These are phyloP conservation scores for Caenorhabditis brenneri DNA, from an alignment of 1,140 invertebrate genomes.

Conservation along the genomic window DNA sequence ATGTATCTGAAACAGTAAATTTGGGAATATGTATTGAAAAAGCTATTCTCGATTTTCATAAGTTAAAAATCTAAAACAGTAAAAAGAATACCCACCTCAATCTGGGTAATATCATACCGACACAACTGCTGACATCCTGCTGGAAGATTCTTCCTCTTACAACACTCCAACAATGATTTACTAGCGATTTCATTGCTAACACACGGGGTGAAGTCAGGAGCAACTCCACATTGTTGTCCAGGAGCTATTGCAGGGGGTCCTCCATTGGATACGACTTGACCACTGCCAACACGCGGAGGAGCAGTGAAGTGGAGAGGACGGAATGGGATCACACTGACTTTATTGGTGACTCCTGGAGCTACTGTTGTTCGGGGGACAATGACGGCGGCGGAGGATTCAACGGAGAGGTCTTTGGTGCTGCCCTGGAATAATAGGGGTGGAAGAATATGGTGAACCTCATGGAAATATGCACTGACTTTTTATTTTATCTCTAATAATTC, in stretches of 20 bases:
- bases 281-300: background rate
- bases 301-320: background rate
- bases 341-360: conserved; percentile 17
- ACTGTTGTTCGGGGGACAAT: background rate
- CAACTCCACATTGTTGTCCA: conserved; percentile 19
- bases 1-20: too few relatives aligned
- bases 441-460: too few relatives aligned
- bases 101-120: conserved; percentile 55
- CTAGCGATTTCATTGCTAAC: conserved; percentile 47
- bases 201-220: conserved; percentile 52
- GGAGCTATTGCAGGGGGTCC: background rate
- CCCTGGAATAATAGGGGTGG: background rate
- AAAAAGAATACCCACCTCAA: conserved; percentile 32
- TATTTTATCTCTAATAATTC: too few relatives aligned
- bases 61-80: background rate
- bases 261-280: background rate
- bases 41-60: too few relatives aligned
- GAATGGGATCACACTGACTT: conserved; percentile 30
- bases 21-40: too few relatives aligned
- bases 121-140: conserved; percentile 51
- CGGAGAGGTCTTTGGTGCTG: background rate
- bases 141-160: conserved; percentile 50
- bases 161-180: conserved; percentile 47
- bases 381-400: background rate
- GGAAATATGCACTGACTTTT: too few relatives aligned